phyloP scores from a whole-genome alignment of 2,113 vertebrate species.

The Amazona vittata region DNA sequence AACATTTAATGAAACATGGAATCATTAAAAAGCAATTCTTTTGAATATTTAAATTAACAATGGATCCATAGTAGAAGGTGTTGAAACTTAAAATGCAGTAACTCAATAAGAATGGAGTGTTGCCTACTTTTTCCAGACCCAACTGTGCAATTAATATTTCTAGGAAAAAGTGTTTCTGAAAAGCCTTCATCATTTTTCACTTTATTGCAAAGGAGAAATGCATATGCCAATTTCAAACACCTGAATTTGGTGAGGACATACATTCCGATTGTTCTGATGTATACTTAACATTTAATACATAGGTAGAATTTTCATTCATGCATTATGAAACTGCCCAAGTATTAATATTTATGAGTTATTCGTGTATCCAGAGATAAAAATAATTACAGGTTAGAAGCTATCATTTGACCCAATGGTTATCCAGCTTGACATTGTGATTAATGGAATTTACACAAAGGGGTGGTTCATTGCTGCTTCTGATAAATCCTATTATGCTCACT shows the following conservation, averaged over 20 bases:
- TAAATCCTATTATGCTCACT: conserved; percentile 25
- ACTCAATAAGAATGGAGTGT: neutral
- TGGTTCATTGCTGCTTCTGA: neutral
- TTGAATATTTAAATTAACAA: neutral
- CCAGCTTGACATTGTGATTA: conserved; percentile 39
- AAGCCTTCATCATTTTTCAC: neutral
- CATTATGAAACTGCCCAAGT: neutral
- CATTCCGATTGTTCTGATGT: neutral
- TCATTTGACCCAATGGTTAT: conserved; percentile 19
- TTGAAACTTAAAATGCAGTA: neutral
- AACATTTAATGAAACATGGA: neutral
- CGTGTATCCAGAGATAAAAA: neutral
- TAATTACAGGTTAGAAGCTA: conserved; percentile 27
- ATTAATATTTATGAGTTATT: neutral
- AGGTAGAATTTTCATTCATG: neutral
- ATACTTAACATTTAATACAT: neutral
- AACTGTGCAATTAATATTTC: neutral
- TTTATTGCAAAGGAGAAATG: neutral
- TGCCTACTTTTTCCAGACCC: neutral
- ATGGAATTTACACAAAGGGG: conserved; percentile 27
- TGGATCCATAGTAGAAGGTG: neutral
- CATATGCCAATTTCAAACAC: rapidly evolving
- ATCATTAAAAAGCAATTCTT: neutral
- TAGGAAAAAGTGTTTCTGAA: neutral
- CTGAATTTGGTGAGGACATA: neutral